Percentiles rank a stretch among this genome's conserved stretches.
Evolutionary conservation across 2,888 invertebrate genomes (phyloP).

Genomic region (Melieria picta): DNA sequence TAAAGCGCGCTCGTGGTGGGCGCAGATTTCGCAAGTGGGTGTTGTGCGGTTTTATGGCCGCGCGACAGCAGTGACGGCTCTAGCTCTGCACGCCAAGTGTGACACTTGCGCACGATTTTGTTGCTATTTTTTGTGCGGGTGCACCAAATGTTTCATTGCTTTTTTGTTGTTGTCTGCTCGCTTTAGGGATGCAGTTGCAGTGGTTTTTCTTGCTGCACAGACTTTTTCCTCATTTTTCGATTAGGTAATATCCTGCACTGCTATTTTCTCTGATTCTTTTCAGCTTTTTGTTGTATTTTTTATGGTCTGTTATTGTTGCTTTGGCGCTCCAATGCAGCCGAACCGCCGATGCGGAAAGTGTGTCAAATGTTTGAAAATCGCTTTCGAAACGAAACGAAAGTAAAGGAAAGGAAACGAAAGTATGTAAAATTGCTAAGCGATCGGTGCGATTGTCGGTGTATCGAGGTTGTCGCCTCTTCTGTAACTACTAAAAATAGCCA

Average conservation of each 20-base stretch:
- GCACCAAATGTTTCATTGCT: neutral
- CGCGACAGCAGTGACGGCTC: neutral
- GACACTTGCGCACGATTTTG: too few species aligned
- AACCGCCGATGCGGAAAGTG: neutral
- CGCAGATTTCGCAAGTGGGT: constrained; percentile 17
- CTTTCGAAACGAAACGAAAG: too few species aligned
- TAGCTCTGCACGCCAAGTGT: too few species aligned
- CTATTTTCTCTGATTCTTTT: neutral
- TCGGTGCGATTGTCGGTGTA: too few species aligned
- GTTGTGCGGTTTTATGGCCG: neutral
- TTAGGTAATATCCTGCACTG: neutral
- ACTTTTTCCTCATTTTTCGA: neutral
- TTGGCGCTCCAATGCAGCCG: neutral
- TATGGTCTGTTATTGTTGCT: neutral
- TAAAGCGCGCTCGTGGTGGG: constrained; percentile 1
- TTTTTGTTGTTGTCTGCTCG: neutral
- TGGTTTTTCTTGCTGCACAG: neutral
- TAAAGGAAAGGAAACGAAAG: too few species aligned
- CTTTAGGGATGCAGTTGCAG: neutral
- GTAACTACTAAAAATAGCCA: too few species aligned
- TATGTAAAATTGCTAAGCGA: too few species aligned
- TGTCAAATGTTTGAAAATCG: constrained; percentile 1
- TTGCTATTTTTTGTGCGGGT: too few species aligned
- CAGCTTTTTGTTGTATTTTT: neutral
- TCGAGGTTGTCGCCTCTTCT: too few species aligned